phyloP scores from a whole-genome alignment of 2,888 invertebrate species.

The Brachycybe producta region DNA sequence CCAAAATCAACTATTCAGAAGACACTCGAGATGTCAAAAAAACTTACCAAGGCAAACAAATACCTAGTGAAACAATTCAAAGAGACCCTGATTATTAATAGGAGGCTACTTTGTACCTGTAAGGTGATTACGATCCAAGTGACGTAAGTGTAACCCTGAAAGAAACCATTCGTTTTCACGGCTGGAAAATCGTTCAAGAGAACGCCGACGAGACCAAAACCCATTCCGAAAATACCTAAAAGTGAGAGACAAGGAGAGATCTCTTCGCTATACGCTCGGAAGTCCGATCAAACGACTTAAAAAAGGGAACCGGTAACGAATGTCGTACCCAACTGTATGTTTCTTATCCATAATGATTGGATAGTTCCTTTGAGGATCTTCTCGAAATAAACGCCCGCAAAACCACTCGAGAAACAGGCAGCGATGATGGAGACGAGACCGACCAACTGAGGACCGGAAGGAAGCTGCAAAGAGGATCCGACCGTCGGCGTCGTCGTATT shows the following conservation, averaged over 20 bases:
- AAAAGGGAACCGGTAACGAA: not conserved
- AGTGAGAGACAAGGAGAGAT: slow-evolving; percentile 7
- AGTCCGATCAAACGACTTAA: not conserved
- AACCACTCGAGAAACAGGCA: slow-evolving; percentile 41
- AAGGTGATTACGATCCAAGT: not conserved
- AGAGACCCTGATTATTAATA: not conserved
- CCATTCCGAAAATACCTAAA: slow-evolving; percentile 36
- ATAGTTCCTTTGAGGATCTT: slow-evolving; percentile 38
- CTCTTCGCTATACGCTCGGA: too few relatives aligned
- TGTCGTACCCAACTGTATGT: slow-evolving; percentile 38
- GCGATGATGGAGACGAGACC: slow-evolving; percentile 38
- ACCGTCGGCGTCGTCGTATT: slow-evolving; percentile 15
- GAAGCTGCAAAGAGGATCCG: slow-evolving; percentile 4
- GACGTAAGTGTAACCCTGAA: slow-evolving; percentile 32
- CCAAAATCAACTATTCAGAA: too few relatives aligned
- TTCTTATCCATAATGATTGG: slow-evolving; percentile 39
- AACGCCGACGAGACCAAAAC: slow-evolving; percentile 35
- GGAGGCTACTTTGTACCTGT: not conserved
- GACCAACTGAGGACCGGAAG: too few relatives aligned
- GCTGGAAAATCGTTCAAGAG: slow-evolving; percentile 33
- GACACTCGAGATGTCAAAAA: too few relatives aligned
- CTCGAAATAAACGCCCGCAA: slow-evolving; percentile 44
- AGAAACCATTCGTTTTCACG: slow-evolving; percentile 37
- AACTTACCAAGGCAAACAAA: too few relatives aligned
- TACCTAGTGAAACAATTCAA: too few relatives aligned